A percentile compares a stretch with the other conserved stretches of the same genome.
Evolutionary conservation across 30 jellyfish, hydroid and myxozoan genomes (phyloP).

Genomic region (Pelagia noctiluca): DNA sequence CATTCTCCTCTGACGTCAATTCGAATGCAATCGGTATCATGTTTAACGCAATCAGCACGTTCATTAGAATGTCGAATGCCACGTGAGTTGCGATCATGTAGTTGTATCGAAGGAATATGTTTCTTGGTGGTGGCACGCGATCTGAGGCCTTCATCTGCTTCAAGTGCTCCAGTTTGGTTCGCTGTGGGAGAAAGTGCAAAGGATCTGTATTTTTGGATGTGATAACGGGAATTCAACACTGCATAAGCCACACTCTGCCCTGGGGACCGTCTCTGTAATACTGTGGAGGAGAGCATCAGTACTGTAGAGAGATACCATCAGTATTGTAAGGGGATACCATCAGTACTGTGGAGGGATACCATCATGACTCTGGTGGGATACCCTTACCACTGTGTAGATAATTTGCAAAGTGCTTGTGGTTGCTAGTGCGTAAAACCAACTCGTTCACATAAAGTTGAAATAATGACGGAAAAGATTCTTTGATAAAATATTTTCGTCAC

Average conservation of each 20-base stretch:
- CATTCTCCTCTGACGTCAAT: slow-evolving; percentile 64
- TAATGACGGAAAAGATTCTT: too few relatives aligned
- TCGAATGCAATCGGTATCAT: slow-evolving; percentile 86
- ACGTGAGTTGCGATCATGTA: slow-evolving; percentile 94
- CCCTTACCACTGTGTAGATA: too few relatives aligned
- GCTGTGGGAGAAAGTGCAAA: slow-evolving; percentile 31
- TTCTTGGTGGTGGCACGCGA: slow-evolving; percentile 95
- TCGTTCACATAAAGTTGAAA: too few relatives aligned
- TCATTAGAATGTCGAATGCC: slow-evolving; percentile 84
- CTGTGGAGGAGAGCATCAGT: too few relatives aligned
- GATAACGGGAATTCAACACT: neutral
- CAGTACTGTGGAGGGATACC: neutral
- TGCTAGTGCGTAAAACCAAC: too few relatives aligned
- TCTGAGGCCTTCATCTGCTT: slow-evolving; percentile 88
- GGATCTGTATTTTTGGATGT: neutral
- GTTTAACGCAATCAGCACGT: slow-evolving; percentile 75
- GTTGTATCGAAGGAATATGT: slow-evolving; percentile 87
- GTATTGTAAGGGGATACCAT: too few relatives aligned
- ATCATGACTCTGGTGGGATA: too few relatives aligned
- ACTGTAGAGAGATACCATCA: too few relatives aligned
- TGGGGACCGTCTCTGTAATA: too few relatives aligned
- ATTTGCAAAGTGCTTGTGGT: too few relatives aligned
- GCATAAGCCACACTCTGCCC: neutral
- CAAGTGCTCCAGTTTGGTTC: slow-evolving; percentile 67
- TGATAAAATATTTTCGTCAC: neutral